Conservation (phyloP, 2,888 invertebrate species). For the Dasypogon diadema region DNA sequence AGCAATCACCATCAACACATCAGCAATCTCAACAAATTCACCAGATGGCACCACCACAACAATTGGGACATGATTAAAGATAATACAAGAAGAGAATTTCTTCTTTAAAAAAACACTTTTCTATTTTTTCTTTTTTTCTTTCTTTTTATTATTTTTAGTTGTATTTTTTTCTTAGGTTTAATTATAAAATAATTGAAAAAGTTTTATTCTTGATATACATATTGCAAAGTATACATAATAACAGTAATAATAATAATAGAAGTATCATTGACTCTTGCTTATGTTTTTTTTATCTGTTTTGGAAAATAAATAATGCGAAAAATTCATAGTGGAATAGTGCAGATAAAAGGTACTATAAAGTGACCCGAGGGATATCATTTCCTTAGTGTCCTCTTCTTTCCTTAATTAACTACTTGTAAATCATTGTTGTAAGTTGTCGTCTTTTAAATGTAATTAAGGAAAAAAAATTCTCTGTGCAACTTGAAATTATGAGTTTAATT, state of each 20-base stretch:
- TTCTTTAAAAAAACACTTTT: slow-evolving; percentile 1
- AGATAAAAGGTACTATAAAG: no score
- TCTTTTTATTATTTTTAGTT: slow-evolving; percentile 19
- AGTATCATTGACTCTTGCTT: slow-evolving; percentile 17
- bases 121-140: background rate
- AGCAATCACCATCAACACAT: slow-evolving; percentile 33
- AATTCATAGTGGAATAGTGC: no score
- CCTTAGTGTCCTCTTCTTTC: no score
- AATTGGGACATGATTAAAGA: slow-evolving; percentile 2
- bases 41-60: slow-evolving; percentile 6
- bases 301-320: no score
- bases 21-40: slow-evolving; percentile 24
- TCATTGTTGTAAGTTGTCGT: slow-evolving; percentile 28
- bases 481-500: no score
- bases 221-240: background rate
- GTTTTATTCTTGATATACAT: slow-evolving; percentile 42
- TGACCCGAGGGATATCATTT: no score
- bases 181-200: background rate
- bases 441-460: slow-evolving; percentile 1
- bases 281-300: slow-evolving; percentile 11
- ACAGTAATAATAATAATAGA: background rate
- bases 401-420: slow-evolving; percentile 5
- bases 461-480: background rate
- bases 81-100: background rate
- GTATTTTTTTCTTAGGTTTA: slow-evolving; percentile 21